Evolutionary conservation across 2,113 vertebrate genomes (phyloP).

Genomic region (Anseranas semipalmata): DNA sequence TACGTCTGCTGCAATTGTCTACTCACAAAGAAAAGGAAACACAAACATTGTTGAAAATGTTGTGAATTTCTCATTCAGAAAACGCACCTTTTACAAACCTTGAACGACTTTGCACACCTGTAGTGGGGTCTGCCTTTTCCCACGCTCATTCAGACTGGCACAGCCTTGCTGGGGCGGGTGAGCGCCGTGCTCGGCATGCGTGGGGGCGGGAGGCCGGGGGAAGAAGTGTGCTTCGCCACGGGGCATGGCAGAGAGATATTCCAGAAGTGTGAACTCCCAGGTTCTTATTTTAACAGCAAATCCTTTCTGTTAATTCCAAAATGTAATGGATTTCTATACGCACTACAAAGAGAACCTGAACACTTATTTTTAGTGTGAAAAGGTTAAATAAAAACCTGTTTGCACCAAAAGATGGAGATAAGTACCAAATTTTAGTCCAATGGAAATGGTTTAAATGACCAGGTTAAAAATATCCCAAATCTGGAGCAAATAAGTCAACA

Average conservation of each 20-base stretch:
- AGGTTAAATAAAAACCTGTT: neutral
- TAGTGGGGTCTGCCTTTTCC: neutral
- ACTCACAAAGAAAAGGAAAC: neutral
- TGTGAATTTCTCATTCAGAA: neutral
- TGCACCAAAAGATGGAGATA: neutral
- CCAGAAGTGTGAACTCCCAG: neutral
- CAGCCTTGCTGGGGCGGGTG: neutral
- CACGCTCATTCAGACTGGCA: fast-evolving
- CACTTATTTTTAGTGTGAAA: neutral
- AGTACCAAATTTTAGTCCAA: neutral
- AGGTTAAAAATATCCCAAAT: constrained; percentile 14
- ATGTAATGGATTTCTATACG: neutral
- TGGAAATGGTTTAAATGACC: neutral
- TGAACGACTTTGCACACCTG: no score
- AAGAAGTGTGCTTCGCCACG: neutral
- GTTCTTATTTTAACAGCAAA: neutral
- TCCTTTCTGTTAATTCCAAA: neutral
- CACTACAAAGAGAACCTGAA: neutral
- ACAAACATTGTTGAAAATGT: fast-evolving
- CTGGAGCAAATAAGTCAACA: neutral
- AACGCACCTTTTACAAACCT: neutral
- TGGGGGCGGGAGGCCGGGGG: neutral
- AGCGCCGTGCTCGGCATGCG: fast-evolving
- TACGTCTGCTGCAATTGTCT: fast-evolving
- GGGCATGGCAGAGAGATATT: neutral